Evolutionary conservation across 2,113 vertebrate genomes (phyloP).

Genomic region (Naja naja): DNA sequence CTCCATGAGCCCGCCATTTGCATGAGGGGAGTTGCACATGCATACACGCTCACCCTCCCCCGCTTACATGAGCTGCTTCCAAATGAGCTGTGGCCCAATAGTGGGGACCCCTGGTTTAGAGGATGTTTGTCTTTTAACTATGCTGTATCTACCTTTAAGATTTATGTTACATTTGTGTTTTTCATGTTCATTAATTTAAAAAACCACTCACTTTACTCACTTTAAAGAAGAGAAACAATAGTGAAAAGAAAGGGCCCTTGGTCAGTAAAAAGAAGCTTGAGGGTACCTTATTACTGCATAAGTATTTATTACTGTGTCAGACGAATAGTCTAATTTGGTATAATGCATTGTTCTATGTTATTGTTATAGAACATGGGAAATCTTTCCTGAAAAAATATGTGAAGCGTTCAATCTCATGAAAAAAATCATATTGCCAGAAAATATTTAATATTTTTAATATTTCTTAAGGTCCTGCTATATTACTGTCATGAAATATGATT

Average conservation of each 20-base stretch:
- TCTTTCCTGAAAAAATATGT: neutral
- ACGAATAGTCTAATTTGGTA: neutral
- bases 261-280: neutral
- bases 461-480: neutral
- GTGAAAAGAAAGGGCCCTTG: neutral
- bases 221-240: neutral
- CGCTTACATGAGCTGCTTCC: neutral
- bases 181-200: neutral
- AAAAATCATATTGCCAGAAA: neutral
- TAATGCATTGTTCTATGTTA: neutral
- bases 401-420: neutral
- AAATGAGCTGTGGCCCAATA: neutral
- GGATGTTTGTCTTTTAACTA: neutral
- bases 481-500: neutral
- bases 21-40: neutral
- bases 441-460: neutral
- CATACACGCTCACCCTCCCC: neutral
- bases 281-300: neutral
- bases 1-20: neutral
- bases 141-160: neutral
- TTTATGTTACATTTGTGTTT: neutral
- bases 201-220: neutral
- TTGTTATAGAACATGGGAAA: neutral
- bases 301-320: neutral
- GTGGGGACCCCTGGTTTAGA: neutral